Base-by-base conservation (phyloP, 2,113 vertebrate species). In the Columba livia region DNA sequence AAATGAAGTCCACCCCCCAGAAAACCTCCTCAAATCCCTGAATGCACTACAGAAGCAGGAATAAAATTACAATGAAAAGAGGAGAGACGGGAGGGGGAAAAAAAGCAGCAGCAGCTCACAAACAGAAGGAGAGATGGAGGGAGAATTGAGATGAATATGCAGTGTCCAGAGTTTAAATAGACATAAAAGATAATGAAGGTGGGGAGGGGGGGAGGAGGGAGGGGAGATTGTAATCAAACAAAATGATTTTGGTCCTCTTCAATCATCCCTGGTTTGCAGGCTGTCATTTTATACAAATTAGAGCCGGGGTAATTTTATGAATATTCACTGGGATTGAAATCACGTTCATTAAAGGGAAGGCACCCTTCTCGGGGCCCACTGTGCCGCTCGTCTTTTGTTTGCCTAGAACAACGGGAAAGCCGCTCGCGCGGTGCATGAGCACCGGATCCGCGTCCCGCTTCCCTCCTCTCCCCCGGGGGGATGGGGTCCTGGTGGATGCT, bases 281-380 rank as follows among this genome's bases (percentile, higher is more conserved):
- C 97, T 98, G 98, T 97, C 96, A 98, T 98, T 98, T 98, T 97
- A 97, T 97, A 98, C 97, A 98, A 98, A 98, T 98, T 97, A 98
- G 97, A 98, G 96, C 95, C 11, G 58, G 89, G 96, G 96, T 97
- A 98, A 98, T 98, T 96, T 97, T 98, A 98, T 98, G 98, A 98
- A 98, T 98, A 98, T 98, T 98, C 98, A 98, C 98, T 98, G 96
- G 97, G 98, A 96, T 94, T 97, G 97, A 97, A 97, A 98, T 98
- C 83, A 69, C 17, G 71, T 97, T 98, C 96, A 97, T 98, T 98
- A 97, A 84, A 96, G 94, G 90, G 94, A 98, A 96, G 95, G 94
- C 94, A 94, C 82, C 88, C 91, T 97, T 96, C 95, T 85, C 51
- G 66, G 96, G 95, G 96, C 96, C 95, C 92, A 71, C 88, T 81